Conservation (phyloP, 2,888 invertebrate species). For the Phytoseiulus persimilis region DNA sequence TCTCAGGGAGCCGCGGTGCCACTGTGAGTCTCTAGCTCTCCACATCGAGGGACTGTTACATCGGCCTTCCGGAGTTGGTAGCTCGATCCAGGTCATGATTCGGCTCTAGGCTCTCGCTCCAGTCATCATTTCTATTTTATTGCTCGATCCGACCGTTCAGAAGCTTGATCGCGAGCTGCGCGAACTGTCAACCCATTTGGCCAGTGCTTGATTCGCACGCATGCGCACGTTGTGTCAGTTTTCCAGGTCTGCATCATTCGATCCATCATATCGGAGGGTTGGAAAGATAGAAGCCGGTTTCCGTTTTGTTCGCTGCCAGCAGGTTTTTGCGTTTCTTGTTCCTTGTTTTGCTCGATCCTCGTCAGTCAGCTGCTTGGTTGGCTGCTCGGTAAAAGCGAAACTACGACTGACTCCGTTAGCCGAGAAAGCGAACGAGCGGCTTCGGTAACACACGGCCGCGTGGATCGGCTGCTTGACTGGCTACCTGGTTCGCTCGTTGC, state of each 20-base stretch:
- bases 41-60: too few relatives aligned
- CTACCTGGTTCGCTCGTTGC: background rate
- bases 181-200: too few relatives aligned
- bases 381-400: background rate
- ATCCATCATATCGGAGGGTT: background rate
- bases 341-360: background rate
- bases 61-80: too few relatives aligned
- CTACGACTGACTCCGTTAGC: background rate
- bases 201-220: background rate
- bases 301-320: background rate
- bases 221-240: background rate
- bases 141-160: too few relatives aligned
- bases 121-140: too few relatives aligned
- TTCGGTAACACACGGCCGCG: background rate
- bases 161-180: too few relatives aligned
- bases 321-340: constrained; percentile 5
- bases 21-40: too few relatives aligned
- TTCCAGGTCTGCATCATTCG: background rate
- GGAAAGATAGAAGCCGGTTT: background rate
- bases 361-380: background rate
- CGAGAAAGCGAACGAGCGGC: background rate
- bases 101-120: too few relatives aligned
- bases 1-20: too few relatives aligned
- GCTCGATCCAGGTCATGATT: too few relatives aligned
- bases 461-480: background rate